Evolutionary conservation across 1,140 invertebrate genomes (phyloP).

Genomic region (Cephus cinctus): DNA sequence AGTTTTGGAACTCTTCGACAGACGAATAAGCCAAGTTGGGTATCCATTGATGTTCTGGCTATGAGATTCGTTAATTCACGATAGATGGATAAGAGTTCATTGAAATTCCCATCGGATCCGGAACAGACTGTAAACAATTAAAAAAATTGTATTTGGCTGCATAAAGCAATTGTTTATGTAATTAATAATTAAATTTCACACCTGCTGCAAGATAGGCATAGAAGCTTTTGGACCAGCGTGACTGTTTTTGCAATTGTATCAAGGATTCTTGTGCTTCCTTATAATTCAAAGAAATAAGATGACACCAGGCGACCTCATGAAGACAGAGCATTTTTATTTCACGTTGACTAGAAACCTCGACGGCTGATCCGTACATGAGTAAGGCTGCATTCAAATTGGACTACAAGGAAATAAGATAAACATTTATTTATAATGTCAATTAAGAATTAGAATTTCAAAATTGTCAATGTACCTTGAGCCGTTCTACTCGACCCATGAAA

Average conservation of each 20-base stretch:
- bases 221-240: constrained; percentile 69
- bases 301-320: constrained; percentile 74
- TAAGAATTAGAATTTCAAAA: constrained; percentile 9
- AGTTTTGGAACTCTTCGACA: constrained; percentile 37
- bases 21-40: constrained; percentile 44
- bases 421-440: constrained; percentile 11
- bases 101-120: constrained; percentile 55
- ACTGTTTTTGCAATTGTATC: constrained; percentile 61
- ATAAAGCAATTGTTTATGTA: not conserved
- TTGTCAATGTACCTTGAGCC: constrained; percentile 59
- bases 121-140: constrained; percentile 53
- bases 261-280: constrained; percentile 61
- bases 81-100: constrained; percentile 44
- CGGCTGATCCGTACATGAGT: constrained; percentile 61
- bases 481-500: constrained; percentile 66
- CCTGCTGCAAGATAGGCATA: constrained; percentile 69
- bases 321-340: constrained; percentile 70
- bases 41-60: constrained; percentile 33
- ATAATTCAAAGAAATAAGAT: constrained; percentile 66
- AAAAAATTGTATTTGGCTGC: constrained; percentile 3
- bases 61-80: constrained; percentile 49
- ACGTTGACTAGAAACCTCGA: constrained; percentile 62
- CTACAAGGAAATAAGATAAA: constrained; percentile 50
- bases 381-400: constrained; percentile 63
- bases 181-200: constrained; percentile 34